These are phyloP conservation scores for Meles meles DNA, from an alignment of 2,113 vertebrate genomes.

Conservation along the genomic window DNA sequence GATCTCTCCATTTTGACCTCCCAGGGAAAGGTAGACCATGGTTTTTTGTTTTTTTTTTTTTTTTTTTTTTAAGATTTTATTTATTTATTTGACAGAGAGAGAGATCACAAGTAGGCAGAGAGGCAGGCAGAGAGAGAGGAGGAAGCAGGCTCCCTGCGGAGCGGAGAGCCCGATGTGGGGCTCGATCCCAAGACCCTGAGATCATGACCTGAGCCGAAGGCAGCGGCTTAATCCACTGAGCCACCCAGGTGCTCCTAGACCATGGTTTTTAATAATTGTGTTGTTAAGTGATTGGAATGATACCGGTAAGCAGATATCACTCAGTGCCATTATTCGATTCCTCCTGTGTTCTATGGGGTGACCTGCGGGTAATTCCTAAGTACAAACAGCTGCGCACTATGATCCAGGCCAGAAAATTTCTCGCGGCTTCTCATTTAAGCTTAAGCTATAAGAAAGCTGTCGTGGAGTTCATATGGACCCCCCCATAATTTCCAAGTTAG, in stretches of 20 bases:
- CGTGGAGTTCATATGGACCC: background rate
- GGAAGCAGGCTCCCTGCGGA: too few relatives aligned
- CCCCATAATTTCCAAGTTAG: background rate
- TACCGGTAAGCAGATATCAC: background rate
- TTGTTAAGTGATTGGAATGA: background rate
- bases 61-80: too few relatives aligned
- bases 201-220: too few relatives aligned
- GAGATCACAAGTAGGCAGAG: too few relatives aligned
- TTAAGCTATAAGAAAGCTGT: background rate
- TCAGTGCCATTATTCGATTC: background rate
- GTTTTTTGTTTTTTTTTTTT: background rate
- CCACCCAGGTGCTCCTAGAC: too few relatives aligned
- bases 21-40: background rate
- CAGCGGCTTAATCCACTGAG: too few relatives aligned
- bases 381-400: background rate
- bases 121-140: too few relatives aligned
- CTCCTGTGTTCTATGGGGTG: background rate
- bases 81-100: too few relatives aligned
- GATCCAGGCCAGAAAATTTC: background rate
- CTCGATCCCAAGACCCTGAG: too few relatives aligned
- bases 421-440: background rate
- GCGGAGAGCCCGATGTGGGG: too few relatives aligned
- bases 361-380: background rate
- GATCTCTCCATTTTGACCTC: background rate
- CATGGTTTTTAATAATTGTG: background rate